Percentiles rank a stretch among this genome's conserved stretches.
Evolutionary conservation across 2,113 vertebrate genomes (phyloP).

Genomic region (Anoplopoma fimbria): DNA sequence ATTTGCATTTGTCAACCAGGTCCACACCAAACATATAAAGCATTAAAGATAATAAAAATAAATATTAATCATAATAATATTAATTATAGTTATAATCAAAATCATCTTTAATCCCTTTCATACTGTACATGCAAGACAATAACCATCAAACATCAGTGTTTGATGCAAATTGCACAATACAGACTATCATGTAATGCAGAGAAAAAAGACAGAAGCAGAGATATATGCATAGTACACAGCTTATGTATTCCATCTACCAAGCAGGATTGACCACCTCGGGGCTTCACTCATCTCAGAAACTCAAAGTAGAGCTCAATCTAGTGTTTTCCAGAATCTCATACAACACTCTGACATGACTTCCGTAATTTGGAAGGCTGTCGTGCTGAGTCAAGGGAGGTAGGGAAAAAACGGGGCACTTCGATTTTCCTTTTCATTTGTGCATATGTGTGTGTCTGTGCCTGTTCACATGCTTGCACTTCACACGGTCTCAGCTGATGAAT

Average conservation of each 20-base stretch:
- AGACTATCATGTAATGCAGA: neutral
- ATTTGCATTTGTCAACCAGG: neutral
- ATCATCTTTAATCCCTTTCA: neutral
- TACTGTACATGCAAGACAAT: neutral
- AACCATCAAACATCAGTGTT: neutral
- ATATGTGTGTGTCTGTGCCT: neutral
- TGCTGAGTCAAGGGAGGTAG: conserved; percentile 36
- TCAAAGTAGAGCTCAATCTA: conserved; percentile 22
- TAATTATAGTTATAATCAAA: too few species aligned
- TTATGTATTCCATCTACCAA: conserved; percentile 32
- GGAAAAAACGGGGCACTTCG: conserved; percentile 28
- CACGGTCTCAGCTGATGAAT: conserved; percentile 58
- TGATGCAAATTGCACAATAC: neutral
- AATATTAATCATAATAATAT: neutral
- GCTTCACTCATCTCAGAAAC: conserved; percentile 44
- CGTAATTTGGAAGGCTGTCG: conserved; percentile 46
- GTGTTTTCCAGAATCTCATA: conserved; percentile 33
- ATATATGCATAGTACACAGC: conserved; percentile 28
- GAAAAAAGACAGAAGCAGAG: conserved; percentile 1
- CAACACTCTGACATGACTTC: conserved; percentile 35
- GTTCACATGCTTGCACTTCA: conserved; percentile 34
- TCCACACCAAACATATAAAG: neutral
- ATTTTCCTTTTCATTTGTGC: neutral
- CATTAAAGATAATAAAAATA: neutral
- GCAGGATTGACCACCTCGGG: conserved; percentile 39